Percentiles rank a stretch among this genome's conserved stretches.
Evolutionary conservation across 2,113 vertebrate genomes (phyloP).

Genomic region (Micromys minutus): DNA sequence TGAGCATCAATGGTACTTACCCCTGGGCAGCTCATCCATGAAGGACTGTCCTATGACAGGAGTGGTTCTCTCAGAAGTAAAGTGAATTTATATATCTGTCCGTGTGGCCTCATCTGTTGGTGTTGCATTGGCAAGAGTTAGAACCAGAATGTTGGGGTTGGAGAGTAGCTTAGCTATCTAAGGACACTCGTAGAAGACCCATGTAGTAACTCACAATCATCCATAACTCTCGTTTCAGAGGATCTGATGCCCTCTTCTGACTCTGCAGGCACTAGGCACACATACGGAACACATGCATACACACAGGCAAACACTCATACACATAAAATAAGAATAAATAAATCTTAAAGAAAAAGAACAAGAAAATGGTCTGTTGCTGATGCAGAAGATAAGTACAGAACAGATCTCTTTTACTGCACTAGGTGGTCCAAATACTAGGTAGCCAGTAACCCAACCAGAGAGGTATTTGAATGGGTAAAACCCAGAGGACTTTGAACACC

Average conservation of each 20-base stretch:
- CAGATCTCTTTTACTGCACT: neutral
- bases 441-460: neutral
- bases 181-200: neutral
- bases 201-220: neutral
- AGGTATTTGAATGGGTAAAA: neutral
- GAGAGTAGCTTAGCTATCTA: neutral
- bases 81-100: neutral
- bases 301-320: neutral
- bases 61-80: neutral
- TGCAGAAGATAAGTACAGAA: neutral
- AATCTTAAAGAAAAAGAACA: neutral
- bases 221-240: neutral
- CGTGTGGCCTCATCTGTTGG: neutral
- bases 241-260: neutral
- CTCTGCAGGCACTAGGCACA: neutral
- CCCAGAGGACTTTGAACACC: neutral
- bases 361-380: neutral
- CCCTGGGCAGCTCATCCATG: neutral
- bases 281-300: neutral
- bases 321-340: neutral
- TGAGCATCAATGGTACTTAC: neutral
- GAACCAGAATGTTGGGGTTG: neutral
- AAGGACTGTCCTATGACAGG: neutral
- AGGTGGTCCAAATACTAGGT: neutral
- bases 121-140: neutral